Percentiles rank a stretch among this genome's conserved stretches.
phyloP scores from a whole-genome alignment of 2,113 vertebrate species.

The Promerops cafer region DNA sequence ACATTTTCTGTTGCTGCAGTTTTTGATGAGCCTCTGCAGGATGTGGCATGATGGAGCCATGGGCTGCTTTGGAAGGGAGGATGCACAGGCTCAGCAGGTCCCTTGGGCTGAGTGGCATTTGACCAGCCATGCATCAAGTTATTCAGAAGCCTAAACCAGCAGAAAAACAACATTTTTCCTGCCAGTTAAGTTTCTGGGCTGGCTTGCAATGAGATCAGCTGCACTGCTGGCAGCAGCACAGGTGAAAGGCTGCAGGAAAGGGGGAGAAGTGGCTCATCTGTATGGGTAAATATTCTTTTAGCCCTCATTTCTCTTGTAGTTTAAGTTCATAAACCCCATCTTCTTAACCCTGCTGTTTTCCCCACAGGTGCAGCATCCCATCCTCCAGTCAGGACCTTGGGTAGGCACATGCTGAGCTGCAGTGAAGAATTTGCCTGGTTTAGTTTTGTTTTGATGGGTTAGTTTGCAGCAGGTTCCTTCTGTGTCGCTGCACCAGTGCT shows the following conservation, averaged over 20 bases:
- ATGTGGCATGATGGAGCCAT: neutral
- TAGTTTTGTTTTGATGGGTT: neutral
- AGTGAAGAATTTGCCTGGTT: neutral
- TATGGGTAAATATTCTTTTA: neutral
- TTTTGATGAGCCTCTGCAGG: neutral
- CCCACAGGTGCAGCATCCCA: neutral
- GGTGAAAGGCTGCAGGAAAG: neutral
- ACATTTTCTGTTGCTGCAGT: neutral
- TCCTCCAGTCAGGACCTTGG: neutral
- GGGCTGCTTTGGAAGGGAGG: neutral
- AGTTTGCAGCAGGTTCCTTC: neutral
- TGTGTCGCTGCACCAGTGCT: neutral
- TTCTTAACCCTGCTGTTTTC: neutral
- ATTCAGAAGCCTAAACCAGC: neutral
- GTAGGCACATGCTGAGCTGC: neutral
- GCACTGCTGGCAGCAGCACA: neutral
- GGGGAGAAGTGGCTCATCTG: neutral
- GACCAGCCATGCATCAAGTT: fast-evolving
- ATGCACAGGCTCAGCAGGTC: neutral
- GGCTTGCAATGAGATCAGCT: neutral
- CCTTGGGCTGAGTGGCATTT: neutral
- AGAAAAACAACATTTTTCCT: neutral
- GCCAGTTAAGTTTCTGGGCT: neutral
- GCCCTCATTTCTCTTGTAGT: neutral
- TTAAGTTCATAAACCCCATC: neutral